Evolutionary conservation across 2,888 invertebrate species (phyloP), one percentile per base, ranked within the genome.

Genomic region (Drosophila incognita): DNA sequence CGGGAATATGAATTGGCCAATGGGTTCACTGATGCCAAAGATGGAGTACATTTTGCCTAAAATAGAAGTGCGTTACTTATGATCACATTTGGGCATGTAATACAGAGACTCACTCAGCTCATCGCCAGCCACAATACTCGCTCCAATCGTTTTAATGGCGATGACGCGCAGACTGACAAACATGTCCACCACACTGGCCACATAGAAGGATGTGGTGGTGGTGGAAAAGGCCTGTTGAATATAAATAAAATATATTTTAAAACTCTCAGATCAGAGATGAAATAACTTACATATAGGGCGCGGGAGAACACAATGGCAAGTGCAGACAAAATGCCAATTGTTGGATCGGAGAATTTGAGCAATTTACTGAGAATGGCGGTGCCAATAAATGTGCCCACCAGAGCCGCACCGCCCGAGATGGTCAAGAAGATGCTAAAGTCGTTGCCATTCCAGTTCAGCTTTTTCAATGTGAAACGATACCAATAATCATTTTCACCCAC

Each of bases 361-460:
- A 91, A 15, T 75, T 93, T 93, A 71, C 93, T 93, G 3, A 93
- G 80, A 15, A 93, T 83, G 3, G 92, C 92, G 0, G 93, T 93
- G 54, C 93, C 93, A 69, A 93, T 85, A 27, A 93, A 92, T 7
- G 93, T 93, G 21, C 93, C 93, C 86, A 90, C 70, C 46, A 92
- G 75, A 11, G 91, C 89, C 4, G 91, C 80, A 0, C 90, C 90
- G 4, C 93, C 91, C 2, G 89, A 88, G 56, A 93, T 89, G 4
- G 93, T 93, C 6, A 80, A 76, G 52, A 90, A 93, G 40, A 92
- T 87, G 49, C 93, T 92, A 56, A 85, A 92, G 42, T 92, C 87
- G 59, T 92, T 91, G 53, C 93, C 93, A 71, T 92, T 92, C 93
- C 93, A 93, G 60, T 90, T 93, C 3, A 93, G 74, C 53, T 91